Base-by-base conservation (phyloP, 2,797 vertebrate species). In the Podarcis siculus region DNA sequence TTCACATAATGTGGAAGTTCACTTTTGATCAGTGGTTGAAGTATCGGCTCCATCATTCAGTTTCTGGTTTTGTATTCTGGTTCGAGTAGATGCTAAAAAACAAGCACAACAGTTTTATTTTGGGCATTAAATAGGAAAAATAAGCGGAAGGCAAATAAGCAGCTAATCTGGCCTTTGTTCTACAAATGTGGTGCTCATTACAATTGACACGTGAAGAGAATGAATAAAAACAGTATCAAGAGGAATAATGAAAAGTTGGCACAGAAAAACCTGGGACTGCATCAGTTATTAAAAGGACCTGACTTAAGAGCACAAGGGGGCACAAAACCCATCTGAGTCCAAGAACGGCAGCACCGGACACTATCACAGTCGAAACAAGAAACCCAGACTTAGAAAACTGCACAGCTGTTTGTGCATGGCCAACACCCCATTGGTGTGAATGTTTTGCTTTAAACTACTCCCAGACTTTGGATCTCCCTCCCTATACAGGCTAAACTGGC, bases 1-100 rank as follows among this genome's bases (percentile, higher is more conserved):
- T 75, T 88, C 84, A 89, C 87, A 73, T 83, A 86, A 89, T 64
- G 30, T 81, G 86, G 81, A 82, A 75, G 89, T 89, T 97, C 96
- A 97, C 83, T 97, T 96, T 77, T 96, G 97, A 92, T 97, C 98
- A 89, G 96, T 98, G 86, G 96, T 97, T 94, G 96, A 97, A 8
- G 96, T 96, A 92, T 98, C 98, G 0, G 96, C 96, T 61, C 97
- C 98, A 78, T 99, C 98, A 88, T 98, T 98, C 96, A 98, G 96
- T 94, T 99, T 99, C 96, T 99, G 98, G 92, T 98, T 99, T 91
- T 99, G 98, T 97, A 99, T 99, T 91, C 98, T 98, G 93, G 97
- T 98, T 89, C 98, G 97, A 91, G 98, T 98, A 64, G 98, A 99
- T 90, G 97, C 99, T 99, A 39, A 10, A 90, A 78, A 79, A 89